Percentiles rank a stretch among this genome's conserved stretches.
These are phyloP conservation scores for Malurus melanocephalus DNA, from an alignment of 2,113 vertebrate species.

Conservation along the genomic window DNA sequence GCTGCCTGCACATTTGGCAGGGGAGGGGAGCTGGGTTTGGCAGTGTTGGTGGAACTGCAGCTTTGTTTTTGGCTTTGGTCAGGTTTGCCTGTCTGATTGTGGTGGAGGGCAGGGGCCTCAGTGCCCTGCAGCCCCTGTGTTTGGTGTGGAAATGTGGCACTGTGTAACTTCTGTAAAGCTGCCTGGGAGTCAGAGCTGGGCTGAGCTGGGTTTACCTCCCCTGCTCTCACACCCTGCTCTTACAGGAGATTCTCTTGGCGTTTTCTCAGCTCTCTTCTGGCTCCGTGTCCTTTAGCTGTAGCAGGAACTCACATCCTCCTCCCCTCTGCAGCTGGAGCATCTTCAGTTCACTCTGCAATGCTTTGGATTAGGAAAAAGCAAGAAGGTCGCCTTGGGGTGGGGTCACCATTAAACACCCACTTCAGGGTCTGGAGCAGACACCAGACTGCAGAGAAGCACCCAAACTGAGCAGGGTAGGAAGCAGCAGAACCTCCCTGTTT, in stretches of 20 bases:
- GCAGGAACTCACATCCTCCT: neutral
- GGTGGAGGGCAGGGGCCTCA: neutral
- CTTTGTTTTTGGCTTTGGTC: neutral
- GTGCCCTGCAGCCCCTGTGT: neutral
- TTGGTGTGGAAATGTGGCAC: neutral
- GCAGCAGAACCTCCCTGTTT: neutral
- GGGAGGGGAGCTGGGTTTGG: neutral
- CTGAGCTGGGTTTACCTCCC: neutral
- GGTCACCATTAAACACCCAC: neutral
- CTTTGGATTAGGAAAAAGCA: neutral
- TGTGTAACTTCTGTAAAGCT: neutral
- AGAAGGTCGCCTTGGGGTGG: neutral
- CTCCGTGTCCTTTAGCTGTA: neutral
- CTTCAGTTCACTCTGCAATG: neutral
- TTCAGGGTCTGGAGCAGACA: neutral
- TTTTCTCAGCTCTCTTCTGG: neutral
- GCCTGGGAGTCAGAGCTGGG: neutral
- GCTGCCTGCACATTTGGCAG: fast-evolving
- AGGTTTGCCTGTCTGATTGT: neutral
- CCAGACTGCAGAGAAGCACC: neutral
- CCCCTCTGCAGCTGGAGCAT: neutral
- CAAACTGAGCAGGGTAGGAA: fast-evolving
- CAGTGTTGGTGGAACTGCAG: fast-evolving
- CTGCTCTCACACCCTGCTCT: neutral
- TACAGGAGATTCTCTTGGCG: neutral